Conservation (phyloP, 2,113 vertebrate genomes). For the Anas platyrhynchos region DNA sequence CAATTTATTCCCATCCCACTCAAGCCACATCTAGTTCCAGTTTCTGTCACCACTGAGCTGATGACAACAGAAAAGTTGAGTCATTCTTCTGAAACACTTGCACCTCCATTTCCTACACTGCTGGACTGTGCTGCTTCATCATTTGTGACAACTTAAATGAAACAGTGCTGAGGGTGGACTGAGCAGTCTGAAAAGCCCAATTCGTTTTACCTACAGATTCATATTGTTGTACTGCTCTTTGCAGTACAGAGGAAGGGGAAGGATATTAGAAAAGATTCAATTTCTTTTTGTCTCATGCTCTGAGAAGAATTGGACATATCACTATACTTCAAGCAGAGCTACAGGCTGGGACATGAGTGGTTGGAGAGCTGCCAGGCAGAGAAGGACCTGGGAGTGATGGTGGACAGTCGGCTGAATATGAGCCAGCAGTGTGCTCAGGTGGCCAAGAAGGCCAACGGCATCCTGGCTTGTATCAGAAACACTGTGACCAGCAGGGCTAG, state of each 20-base stretch:
- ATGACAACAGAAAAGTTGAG: conserved; percentile 18
- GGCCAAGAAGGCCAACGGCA: too few relatives aligned
- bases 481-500: too few relatives aligned
- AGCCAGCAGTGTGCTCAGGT: too few relatives aligned
- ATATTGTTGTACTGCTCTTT: not conserved
- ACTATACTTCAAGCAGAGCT: not conserved
- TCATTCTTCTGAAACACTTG: not conserved
- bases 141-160: not conserved
- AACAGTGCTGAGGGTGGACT: not conserved
- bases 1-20: not conserved
- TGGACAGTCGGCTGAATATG: too few relatives aligned
- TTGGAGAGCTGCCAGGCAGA: too few relatives aligned
- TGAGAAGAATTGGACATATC: not conserved
- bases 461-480: too few relatives aligned
- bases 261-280: not conserved
- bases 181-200: not conserved
- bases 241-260: not conserved
- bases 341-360: too few relatives aligned
- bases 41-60: not conserved
- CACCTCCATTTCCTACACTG: not conserved
- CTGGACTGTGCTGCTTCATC: not conserved
- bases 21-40: not conserved
- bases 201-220: not conserved
- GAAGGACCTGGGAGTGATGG: too few relatives aligned
- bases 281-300: not conserved